Base-by-base conservation (phyloP, 2,113 vertebrate species). In the Rafetus swinhoei region DNA sequence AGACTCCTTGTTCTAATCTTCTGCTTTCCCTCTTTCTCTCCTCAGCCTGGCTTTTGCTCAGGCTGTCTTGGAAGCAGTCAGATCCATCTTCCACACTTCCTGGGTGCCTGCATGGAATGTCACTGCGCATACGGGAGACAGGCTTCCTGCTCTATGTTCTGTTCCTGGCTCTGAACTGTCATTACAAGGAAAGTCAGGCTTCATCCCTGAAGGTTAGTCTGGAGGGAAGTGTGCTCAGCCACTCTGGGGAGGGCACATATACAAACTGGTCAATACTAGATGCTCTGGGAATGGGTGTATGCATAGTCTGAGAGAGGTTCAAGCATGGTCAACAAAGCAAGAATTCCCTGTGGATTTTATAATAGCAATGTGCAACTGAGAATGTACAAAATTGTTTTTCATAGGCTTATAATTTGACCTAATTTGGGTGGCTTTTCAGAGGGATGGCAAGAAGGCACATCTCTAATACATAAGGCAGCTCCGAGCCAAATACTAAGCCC, bases 1-100 rank as follows among this genome's bases (percentile, higher is more conserved):
- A 59, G 57, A 87, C 10, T 19, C 3, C 5, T 3, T 16, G 0
- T 12, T 52, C 35, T 1, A 2, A 7, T 86, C n/a, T 35, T 5
- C 65, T 72, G 32, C n/a, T 72, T 72, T 72, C 65, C 7, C 13
- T 57, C 21, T 54, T 81, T 3, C 7, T 55, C 5, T 4, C 5
- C 72, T 21, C 25, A 0, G 0, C 32, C 25, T 85, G 29, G 10
- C 24, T n/a, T 1, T 6, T 1, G 3, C 92, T 10, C 32, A 79
- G 19, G 3, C 21, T 79, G 15, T 87, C 13, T 19, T n/a, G 0
- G n/a, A 72, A 72, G n/a, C 65, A 72, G 65, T 35, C 65, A 72
- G n/a, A 35, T 72, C 16, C n/a, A 35, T 72, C 65, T 8, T 72
- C 65, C 65, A 72, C 18, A 10, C n/a, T 35, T 16, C 65, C n/a